phyloP scores from a whole-genome alignment of 2,888 invertebrate genomes.

The Hofmannophila pseudospretella region DNA sequence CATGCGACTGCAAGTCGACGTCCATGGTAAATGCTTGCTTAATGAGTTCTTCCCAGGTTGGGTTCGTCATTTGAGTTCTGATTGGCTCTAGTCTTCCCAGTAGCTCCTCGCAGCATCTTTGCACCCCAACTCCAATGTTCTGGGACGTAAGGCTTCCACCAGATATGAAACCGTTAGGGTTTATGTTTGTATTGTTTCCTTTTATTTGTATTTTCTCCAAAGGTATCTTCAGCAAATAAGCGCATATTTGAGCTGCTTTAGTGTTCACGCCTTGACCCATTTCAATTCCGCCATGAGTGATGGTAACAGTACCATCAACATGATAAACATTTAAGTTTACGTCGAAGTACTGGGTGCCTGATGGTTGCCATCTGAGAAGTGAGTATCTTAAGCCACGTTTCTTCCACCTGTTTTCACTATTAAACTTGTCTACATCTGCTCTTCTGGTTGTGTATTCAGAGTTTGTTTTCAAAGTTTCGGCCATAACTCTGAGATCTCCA shows the following conservation, averaged over 20 bases:
- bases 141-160: slow-evolving; percentile 79
- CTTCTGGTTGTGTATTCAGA: slow-evolving; percentile 59
- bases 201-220: slow-evolving; percentile 78
- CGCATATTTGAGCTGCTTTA: slow-evolving; percentile 84
- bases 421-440: slow-evolving; percentile 61
- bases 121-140: slow-evolving; percentile 38
- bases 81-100: slow-evolving; percentile 49
- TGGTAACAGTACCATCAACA: slow-evolving; percentile 80
- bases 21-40: slow-evolving; percentile 62
- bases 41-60: slow-evolving; percentile 74
- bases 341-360: slow-evolving; percentile 65
- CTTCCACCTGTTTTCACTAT: slow-evolving; percentile 82
- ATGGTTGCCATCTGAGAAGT: slow-evolving; percentile 74
- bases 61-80: slow-evolving; percentile 59
- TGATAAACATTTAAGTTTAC: slow-evolving; percentile 80
- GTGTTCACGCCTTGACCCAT: slow-evolving; percentile 88
- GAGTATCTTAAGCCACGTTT: slow-evolving; percentile 71
- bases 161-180: slow-evolving; percentile 75
- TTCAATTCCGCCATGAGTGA: slow-evolving; percentile 82
- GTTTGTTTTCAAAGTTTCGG: slow-evolving; percentile 54
- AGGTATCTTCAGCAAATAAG: slow-evolving; percentile 81
- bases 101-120: slow-evolving; percentile 33
- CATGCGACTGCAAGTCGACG: slow-evolving; percentile 73
- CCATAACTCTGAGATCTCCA: slow-evolving; percentile 52
- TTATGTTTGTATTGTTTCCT: slow-evolving; percentile 69